phyloP scores from a whole-genome alignment of 1,140 invertebrate genomes.

The Samia ricini region DNA sequence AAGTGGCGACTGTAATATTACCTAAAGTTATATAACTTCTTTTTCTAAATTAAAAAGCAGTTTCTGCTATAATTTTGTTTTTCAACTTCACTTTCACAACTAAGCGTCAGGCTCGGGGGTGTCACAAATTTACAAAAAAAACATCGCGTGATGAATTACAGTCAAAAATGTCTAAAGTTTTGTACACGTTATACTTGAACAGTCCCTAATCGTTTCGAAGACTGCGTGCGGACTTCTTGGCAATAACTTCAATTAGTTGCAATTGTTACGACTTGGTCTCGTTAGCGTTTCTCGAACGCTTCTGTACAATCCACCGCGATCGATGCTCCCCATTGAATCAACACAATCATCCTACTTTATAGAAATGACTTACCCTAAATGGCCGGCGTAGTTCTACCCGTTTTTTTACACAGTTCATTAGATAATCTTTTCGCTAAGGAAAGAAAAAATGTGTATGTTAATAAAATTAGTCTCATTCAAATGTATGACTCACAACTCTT shows the following conservation, averaged over 20 bases:
- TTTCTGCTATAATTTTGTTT: too few species aligned
- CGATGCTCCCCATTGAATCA: constrained; percentile 63
- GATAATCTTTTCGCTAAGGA: constrained; percentile 13
- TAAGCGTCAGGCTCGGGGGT: too few species aligned
- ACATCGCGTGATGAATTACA: too few species aligned
- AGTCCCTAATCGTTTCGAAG: constrained; percentile 38
- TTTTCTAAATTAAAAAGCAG: too few species aligned
- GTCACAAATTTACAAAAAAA: too few species aligned
- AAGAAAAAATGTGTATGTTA: neutral
- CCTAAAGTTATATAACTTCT: too few species aligned
- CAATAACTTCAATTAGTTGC: constrained; percentile 59
- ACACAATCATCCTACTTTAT: constrained; percentile 53
- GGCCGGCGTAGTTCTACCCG: constrained; percentile 38
- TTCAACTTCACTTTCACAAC: too few species aligned
- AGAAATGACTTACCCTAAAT: constrained; percentile 55
- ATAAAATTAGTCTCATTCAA: neutral
- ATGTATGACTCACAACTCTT: constrained; percentile 1
- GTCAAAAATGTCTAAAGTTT: constrained; percentile 39
- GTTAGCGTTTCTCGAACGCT: constrained; percentile 52
- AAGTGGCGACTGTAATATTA: too few species aligned
- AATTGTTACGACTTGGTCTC: constrained; percentile 27
- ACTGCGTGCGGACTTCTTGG: constrained; percentile 17
- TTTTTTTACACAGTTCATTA: constrained; percentile 52
- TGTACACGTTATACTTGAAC: constrained; percentile 18
- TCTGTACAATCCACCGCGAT: constrained; percentile 49